Percentiles rank a stretch among this genome's conserved stretches.
phyloP scores from a whole-genome alignment of 2,797 vertebrate species.

The Spondyliosoma cantharus region DNA sequence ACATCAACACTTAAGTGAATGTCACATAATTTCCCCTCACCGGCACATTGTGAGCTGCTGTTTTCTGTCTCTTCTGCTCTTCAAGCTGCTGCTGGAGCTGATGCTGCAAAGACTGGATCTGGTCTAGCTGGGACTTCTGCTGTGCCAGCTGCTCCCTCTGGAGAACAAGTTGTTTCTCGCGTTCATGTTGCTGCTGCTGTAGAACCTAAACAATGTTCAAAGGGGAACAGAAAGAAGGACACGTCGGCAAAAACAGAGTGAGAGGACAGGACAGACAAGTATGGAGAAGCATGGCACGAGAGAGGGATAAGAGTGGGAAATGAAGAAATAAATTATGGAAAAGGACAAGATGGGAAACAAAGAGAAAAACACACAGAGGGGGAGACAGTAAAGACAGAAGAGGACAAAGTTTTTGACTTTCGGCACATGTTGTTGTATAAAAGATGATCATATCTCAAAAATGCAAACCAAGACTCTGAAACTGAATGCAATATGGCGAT shows the following conservation, averaged over 20 bases:
- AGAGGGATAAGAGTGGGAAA: not conserved
- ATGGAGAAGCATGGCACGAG: conserved; percentile 19
- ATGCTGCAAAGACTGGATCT: conserved; percentile 98
- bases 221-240: conserved; percentile 22
- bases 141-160: conserved; percentile 97
- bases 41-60: conserved; percentile 68
- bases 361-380: conserved; percentile 15
- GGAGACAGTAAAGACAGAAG: conserved; percentile 38
- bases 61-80: conserved; percentile 96
- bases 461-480: conserved; percentile 51
- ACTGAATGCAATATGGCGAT: conserved; percentile 65
- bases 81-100: conserved; percentile 97
- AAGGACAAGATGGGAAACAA: conserved; percentile 26
- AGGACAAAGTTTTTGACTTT: conserved; percentile 47
- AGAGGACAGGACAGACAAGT: not conserved
- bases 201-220: conserved; percentile 83
- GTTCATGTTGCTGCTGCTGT: conserved; percentile 97
- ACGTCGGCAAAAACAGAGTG: conserved; percentile 25
- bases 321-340: conserved; percentile 17
- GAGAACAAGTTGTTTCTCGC: conserved; percentile 94
- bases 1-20: not conserved
- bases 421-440: conserved; percentile 22
- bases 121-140: conserved; percentile 96
- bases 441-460: conserved; percentile 36
- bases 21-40: conserved; percentile 46